These are phyloP conservation scores for Drosophila suzukii DNA, from an alignment of 1,140 invertebrate species.

Conservation along the genomic window DNA sequence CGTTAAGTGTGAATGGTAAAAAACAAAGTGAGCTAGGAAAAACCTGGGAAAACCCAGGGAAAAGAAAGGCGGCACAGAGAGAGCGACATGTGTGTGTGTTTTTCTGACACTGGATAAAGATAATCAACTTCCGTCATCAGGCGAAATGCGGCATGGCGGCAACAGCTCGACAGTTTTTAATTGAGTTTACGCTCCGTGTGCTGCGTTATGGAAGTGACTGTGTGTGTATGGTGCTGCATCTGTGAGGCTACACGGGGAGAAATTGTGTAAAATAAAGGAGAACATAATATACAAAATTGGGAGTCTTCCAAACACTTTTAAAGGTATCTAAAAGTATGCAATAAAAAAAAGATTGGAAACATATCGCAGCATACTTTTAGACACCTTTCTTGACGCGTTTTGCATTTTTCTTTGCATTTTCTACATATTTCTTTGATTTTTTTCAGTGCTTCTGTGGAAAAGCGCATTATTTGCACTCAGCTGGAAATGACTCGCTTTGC, in stretches of 20 bases:
- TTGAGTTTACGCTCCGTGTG: conserved; percentile 78
- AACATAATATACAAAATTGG: background rate
- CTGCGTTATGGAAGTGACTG: conserved; percentile 58
- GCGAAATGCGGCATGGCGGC: conserved; percentile 49
- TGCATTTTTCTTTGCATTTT: no score
- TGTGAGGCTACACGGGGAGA: conserved; percentile 4
- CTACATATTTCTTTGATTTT: background rate
- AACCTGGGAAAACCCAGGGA: background rate
- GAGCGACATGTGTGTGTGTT: conserved; percentile 39
- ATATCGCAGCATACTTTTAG: no score
- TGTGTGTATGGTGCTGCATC: background rate
- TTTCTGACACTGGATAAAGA: conserved; percentile 54
- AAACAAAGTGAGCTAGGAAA: conserved; percentile 21
- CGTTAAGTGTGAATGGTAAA: conserved; percentile 21
- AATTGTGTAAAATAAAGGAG: background rate
- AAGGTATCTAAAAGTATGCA: no score
- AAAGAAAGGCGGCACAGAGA: conserved; percentile 19
- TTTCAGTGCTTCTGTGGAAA: conserved; percentile 1
- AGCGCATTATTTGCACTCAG: conserved; percentile 63
- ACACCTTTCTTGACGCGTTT: no score
- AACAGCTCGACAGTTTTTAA: conserved; percentile 78
- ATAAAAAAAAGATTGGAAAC: no score
- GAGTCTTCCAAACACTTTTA: no score
- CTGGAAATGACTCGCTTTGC: conserved; percentile 77
- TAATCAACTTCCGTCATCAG: conserved; percentile 69